A percentile compares a stretch with the other conserved stretches of the same genome.
These are phyloP conservation scores for Lysandra bellargus DNA, from an alignment of 2,888 invertebrate species.

Conservation along the genomic window DNA sequence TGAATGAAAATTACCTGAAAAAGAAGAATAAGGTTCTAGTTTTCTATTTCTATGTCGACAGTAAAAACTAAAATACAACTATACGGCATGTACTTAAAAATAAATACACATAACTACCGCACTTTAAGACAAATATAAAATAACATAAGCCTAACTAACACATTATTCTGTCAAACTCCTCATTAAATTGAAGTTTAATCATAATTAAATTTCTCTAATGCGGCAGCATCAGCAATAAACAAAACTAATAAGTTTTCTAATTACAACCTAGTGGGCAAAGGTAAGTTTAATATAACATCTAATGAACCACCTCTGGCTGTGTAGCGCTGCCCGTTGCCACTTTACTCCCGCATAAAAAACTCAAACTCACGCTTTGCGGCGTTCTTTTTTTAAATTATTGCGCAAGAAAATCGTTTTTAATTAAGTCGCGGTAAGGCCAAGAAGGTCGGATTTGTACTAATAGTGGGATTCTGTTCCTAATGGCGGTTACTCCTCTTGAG, in stretches of 20 bases:
- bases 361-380: neutral
- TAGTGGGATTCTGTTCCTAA: neutral
- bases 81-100: too few species aligned
- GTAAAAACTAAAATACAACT: too few species aligned
- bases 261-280: neutral
- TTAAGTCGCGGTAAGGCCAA: conserved; percentile 3
- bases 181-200: too few species aligned
- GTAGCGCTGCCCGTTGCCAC: neutral
- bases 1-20: too few species aligned
- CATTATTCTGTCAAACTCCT: too few species aligned
- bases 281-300: conserved; percentile 7
- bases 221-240: neutral
- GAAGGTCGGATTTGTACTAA: conserved; percentile 7
- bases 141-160: too few species aligned
- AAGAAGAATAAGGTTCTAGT: too few species aligned
- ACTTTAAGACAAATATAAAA: too few species aligned
- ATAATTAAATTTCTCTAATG: too few species aligned
- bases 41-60: too few species aligned
- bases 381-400: conserved; percentile 19
- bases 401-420: conserved; percentile 8
- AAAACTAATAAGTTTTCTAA: neutral
- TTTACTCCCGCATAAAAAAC: neutral
- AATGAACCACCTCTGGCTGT: conserved; percentile 12
- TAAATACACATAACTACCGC: too few species aligned
- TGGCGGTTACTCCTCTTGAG: neutral